A percentile compares a stretch with the other conserved stretches of the same genome.
Evolutionary conservation across 2,113 vertebrate genomes (phyloP).

Genomic region (Microcebus lehilahytsara): DNA sequence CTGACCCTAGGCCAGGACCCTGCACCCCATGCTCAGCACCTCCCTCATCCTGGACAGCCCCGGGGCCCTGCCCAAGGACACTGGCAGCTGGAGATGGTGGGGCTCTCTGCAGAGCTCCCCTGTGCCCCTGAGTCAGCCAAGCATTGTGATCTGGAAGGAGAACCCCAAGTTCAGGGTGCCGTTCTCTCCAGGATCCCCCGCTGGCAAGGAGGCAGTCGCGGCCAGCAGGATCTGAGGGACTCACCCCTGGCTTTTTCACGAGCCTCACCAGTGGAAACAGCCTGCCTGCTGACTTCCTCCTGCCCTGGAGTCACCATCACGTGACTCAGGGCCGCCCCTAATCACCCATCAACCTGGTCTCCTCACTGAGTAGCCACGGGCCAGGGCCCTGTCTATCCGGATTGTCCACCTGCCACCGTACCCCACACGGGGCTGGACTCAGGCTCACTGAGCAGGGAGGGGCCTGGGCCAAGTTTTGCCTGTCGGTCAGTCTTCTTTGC

Average conservation of each 20-base stretch:
- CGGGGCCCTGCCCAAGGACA: neutral
- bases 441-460: no score
- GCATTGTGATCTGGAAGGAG: neutral
- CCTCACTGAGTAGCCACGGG: neutral
- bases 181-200: neutral
- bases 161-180: neutral
- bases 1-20: neutral
- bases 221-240: neutral
- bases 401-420: neutral
- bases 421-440: neutral
- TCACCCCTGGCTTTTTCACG: neutral
- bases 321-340: neutral
- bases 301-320: neutral
- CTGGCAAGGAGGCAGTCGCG: neutral
- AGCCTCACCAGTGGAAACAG: neutral
- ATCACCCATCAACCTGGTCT: neutral
- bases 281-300: neutral
- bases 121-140: neutral
- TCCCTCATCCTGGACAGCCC: neutral
- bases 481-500: neutral
- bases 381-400: neutral
- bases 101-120: neutral
- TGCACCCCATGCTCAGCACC: fast-evolving
- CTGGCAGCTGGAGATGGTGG: neutral
- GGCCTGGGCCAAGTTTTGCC: neutral